Conservation (phyloP, 2,888 invertebrate genomes). For the Tethea ocularis region DNA sequence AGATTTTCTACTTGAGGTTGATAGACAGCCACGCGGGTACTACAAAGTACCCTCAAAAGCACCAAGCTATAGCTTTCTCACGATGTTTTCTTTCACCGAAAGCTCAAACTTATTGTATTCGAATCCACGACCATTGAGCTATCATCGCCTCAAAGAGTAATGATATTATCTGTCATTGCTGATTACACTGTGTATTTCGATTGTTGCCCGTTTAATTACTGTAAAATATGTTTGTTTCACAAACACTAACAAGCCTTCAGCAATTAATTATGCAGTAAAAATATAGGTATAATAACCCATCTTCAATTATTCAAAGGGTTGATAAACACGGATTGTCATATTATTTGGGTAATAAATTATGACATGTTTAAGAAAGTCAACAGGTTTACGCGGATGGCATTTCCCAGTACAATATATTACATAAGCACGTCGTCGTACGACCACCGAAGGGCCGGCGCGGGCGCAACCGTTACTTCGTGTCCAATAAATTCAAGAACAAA, state of each 20-base stretch:
- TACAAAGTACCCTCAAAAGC: too few relatives aligned
- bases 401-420: conserved; percentile 61
- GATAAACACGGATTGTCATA: conserved; percentile 24
- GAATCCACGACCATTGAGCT: too few relatives aligned
- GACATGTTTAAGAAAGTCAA: conserved; percentile 58
- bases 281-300: not conserved
- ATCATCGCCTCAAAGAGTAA: too few relatives aligned
- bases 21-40: too few relatives aligned
- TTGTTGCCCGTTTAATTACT: too few relatives aligned
- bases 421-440: conserved; percentile 44
- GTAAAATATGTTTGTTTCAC: too few relatives aligned
- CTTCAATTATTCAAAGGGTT: conserved; percentile 7
- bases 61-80: too few relatives aligned
- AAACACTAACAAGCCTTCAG: too few relatives aligned
- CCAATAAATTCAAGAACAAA: conserved; percentile 78
- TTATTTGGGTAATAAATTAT: conserved; percentile 60
- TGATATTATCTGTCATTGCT: too few relatives aligned
- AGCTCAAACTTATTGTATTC: too few relatives aligned
- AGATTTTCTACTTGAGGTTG: too few relatives aligned
- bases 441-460: conserved; percentile 52
- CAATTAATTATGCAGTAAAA: not conserved
- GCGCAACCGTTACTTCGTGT: conserved; percentile 75
- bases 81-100: too few relatives aligned
- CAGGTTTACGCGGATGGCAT: conserved; percentile 60
- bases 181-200: not conserved